Evolutionary conservation across 2,888 invertebrate species (phyloP).

Genomic region (Drosophila kambysellisi): DNA sequence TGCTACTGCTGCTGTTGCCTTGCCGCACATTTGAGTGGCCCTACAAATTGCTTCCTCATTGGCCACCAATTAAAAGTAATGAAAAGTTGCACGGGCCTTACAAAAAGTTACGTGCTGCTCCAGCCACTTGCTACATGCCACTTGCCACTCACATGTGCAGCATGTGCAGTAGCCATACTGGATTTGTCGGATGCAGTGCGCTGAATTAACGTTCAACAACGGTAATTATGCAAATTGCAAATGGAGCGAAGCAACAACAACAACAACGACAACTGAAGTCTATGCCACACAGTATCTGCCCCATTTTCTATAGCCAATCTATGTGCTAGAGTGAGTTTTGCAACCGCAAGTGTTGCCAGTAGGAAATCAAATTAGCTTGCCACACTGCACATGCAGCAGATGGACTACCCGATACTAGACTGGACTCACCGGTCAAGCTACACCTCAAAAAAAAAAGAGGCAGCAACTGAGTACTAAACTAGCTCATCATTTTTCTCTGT

Average conservation of each 20-base stretch:
- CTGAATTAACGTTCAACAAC: conserved; percentile 79
- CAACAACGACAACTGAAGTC: conserved; percentile 30
- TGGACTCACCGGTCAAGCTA: conserved; percentile 10
- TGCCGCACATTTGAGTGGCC: conserved; percentile 45
- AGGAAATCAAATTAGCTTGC: conserved; percentile 78
- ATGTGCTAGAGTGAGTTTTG: conserved; percentile 36
- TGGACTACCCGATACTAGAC: conserved; percentile 18
- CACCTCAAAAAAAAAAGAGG: not conserved
- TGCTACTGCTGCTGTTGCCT: conserved; percentile 4
- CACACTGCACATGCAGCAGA: conserved; percentile 56
- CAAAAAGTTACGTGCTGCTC: conserved; percentile 38
- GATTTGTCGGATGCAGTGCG: conserved; percentile 62
- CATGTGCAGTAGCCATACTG: conserved; percentile 21
- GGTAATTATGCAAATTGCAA: conserved; percentile 81
- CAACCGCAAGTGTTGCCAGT: conserved; percentile 78
- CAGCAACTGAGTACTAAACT: no score
- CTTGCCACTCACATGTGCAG: conserved; percentile 41
- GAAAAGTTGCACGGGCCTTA: conserved; percentile 65
- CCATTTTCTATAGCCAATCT: conserved; percentile 44
- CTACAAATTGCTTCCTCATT: conserved; percentile 80
- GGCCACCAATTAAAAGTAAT: conserved; percentile 78
- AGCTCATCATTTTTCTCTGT: not conserved
- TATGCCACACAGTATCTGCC: conserved; percentile 18
- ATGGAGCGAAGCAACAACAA: conserved; percentile 46
- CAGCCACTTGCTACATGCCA: conserved; percentile 4